Percentiles rank a stretch among this genome's conserved stretches.
Conservation (phyloP, 2,888 invertebrate genomes). For the Atrina japonica region DNA sequence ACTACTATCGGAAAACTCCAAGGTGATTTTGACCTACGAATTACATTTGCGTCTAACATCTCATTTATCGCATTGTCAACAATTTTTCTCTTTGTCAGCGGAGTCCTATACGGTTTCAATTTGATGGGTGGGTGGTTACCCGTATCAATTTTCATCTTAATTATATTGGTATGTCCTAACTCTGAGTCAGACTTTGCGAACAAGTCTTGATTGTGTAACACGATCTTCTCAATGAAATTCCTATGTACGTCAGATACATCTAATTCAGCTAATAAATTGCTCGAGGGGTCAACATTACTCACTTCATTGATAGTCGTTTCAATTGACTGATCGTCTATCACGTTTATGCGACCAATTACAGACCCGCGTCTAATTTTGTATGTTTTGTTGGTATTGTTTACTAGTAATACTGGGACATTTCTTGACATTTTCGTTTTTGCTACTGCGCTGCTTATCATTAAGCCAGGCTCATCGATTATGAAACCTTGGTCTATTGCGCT, state of each 20-base stretch:
- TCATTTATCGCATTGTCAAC: constrained; percentile 48
- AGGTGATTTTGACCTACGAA: constrained; percentile 37
- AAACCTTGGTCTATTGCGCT: constrained; percentile 8
- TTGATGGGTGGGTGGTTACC: constrained; percentile 39
- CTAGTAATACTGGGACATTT: constrained; percentile 40
- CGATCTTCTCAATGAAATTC: background rate
- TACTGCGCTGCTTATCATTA: constrained; percentile 17
- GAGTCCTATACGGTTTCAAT: constrained; percentile 40
- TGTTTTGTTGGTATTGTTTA: constrained; percentile 39
- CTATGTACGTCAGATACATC: constrained; percentile 11
- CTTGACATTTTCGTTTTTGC: no score
- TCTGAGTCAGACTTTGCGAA: constrained; percentile 39
- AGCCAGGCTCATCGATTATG: constrained; percentile 22
- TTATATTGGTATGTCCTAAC: constrained; percentile 34
- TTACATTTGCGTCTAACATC: constrained; percentile 40
- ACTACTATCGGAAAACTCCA: constrained; percentile 40
- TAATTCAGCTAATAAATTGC: background rate
- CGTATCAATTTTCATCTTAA: constrained; percentile 47
- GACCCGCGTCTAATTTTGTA: constrained; percentile 32
- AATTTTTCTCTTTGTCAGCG: constrained; percentile 34
- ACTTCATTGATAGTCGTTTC: background rate
- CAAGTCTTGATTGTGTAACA: constrained; percentile 31
- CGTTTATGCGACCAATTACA: constrained; percentile 17
- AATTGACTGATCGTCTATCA: background rate
- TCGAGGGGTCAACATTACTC: no score